phyloP scores from a whole-genome alignment of 2,113 vertebrate species.

The Nesoenas mayeri region DNA sequence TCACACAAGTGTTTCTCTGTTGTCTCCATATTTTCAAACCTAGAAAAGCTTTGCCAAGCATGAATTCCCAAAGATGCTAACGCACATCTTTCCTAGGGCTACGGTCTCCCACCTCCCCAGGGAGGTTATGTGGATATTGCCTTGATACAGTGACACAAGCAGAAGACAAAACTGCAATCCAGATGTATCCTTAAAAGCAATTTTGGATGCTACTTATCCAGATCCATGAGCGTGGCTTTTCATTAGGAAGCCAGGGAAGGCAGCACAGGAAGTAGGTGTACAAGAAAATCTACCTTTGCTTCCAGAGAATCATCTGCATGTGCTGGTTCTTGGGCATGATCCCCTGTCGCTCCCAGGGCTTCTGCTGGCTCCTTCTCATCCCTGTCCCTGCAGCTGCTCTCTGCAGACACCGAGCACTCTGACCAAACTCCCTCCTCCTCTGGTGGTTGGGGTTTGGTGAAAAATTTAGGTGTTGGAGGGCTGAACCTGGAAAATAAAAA shows the following conservation, averaged over 20 bases:
- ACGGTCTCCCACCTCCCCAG: not conserved
- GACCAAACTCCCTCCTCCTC: not conserved
- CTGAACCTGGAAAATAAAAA: constrained; percentile 27
- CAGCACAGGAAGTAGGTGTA: accelerated
- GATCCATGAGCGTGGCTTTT: accelerated
- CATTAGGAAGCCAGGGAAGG: not conserved
- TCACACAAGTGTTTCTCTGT: not conserved
- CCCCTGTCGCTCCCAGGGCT: accelerated
- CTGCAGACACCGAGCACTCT: accelerated
- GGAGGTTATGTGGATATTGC: not conserved
- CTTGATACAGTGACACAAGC: not conserved
- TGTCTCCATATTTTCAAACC: not conserved
- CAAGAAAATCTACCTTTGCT: not conserved
- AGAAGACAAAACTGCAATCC: not conserved
- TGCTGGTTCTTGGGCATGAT: not conserved
- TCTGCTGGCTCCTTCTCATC: accelerated
- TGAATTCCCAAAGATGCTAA: not conserved
- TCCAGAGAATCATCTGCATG: not conserved
- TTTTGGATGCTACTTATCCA: not conserved
- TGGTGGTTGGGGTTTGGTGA: not conserved
- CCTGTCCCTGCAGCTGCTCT: not conserved
- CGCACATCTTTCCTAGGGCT: not conserved
- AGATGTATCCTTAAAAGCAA: not conserved
- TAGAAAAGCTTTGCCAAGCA: not conserved
- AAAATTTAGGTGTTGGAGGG: not conserved